These are phyloP conservation scores for Aix galericulata DNA, from an alignment of 2,113 vertebrate genomes.

Conservation along the genomic window DNA sequence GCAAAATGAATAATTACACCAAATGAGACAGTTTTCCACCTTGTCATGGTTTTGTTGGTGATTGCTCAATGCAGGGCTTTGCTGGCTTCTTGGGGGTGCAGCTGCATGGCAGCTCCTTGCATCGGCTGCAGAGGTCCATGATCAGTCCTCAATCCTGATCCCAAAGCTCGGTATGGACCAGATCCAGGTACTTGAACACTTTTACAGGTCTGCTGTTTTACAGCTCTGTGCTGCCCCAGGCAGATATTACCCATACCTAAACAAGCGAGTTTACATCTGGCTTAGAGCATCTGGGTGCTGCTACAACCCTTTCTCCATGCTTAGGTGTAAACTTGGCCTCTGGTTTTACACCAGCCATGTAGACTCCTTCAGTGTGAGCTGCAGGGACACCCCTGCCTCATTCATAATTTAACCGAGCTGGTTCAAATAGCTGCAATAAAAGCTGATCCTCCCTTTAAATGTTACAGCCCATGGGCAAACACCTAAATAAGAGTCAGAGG, in stretches of 20 bases:
- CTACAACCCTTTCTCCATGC: background rate
- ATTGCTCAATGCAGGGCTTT: background rate
- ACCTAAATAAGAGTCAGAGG: background rate
- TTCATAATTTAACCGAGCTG: background rate
- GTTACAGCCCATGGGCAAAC: background rate
- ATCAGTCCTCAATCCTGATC: background rate
- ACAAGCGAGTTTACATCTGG: background rate
- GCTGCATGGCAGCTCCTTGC: conserved; percentile 10
- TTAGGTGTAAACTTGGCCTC: background rate
- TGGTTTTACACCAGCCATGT: background rate
- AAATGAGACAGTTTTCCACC: background rate
- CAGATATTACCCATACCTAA: background rate
- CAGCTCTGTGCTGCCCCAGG: background rate
- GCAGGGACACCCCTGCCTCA: background rate
- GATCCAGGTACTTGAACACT: conserved; percentile 9
- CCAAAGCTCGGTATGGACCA: background rate
- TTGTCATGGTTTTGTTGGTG: background rate
- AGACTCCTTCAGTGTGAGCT: background rate
- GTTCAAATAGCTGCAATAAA: background rate
- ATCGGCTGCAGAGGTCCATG: background rate
- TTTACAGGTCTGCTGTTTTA: conserved; percentile 33
- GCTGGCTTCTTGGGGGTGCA: background rate
- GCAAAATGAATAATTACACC: background rate
- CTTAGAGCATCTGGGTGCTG: background rate
- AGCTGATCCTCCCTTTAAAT: background rate